phyloP scores from a whole-genome alignment of 2,888 invertebrate species.

The Microplitis manilae region DNA sequence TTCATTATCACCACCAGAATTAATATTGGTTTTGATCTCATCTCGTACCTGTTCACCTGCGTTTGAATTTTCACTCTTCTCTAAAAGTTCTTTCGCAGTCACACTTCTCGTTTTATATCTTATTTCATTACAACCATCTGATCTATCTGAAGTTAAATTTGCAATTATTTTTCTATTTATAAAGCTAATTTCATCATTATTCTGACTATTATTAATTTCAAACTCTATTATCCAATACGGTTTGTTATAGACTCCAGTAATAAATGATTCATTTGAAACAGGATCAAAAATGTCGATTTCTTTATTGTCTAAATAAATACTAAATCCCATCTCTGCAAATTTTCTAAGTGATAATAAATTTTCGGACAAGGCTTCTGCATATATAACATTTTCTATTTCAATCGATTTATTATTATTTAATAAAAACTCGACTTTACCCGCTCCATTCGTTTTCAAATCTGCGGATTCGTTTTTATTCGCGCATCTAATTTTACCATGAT shows the following conservation, averaged over 20 bases:
- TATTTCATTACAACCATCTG: background rate
- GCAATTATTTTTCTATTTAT: background rate
- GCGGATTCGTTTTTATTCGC: slow-evolving; percentile 49
- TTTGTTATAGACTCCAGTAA: slow-evolving; percentile 47
- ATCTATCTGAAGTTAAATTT: background rate
- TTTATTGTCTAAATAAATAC: slow-evolving; percentile 49
- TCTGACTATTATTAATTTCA: slow-evolving; percentile 39
- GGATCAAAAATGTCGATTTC: slow-evolving; percentile 45
- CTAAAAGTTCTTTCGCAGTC: background rate
- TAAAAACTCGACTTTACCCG: slow-evolving; percentile 44
- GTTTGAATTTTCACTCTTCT: slow-evolving; percentile 13
- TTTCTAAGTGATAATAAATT: no score
- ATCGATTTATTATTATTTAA: slow-evolving; percentile 38
- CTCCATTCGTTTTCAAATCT: slow-evolving; percentile 49
- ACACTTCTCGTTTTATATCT: background rate
- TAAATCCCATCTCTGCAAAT: no score
- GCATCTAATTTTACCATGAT: slow-evolving; percentile 46
- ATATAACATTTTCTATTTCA: no score
- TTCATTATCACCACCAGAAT: background rate
- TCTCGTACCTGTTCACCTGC: background rate
- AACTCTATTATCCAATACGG: slow-evolving; percentile 47
- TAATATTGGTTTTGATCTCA: background rate
- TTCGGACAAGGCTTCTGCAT: no score
- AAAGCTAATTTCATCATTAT: background rate
- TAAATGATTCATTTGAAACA: slow-evolving; percentile 42